Conservation (phyloP, 2,113 vertebrate genomes). For the Brachionichthys hirsutus region DNA sequence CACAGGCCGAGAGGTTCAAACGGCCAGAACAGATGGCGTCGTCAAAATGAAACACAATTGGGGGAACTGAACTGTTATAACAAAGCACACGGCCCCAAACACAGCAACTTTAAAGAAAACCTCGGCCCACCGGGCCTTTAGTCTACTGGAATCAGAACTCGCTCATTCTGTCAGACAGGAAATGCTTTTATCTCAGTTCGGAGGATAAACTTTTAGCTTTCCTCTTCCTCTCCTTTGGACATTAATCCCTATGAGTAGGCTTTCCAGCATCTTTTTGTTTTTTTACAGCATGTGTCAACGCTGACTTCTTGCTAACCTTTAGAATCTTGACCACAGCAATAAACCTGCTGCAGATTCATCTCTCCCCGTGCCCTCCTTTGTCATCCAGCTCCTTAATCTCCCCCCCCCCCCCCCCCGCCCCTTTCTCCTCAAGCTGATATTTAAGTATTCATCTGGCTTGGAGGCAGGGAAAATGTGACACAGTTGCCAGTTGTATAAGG, state of each 20-base stretch:
- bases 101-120: slow-evolving; percentile 42
- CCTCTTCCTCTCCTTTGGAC: slow-evolving; percentile 32
- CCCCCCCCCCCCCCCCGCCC: slow-evolving; percentile 48
- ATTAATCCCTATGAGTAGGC: slow-evolving; percentile 38
- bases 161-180: slow-evolving; percentile 53
- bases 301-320: slow-evolving; percentile 73
- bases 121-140: slow-evolving; percentile 35
- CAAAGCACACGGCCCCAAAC: slow-evolving; percentile 6
- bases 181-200: slow-evolving; percentile 54
- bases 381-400: slow-evolving; percentile 72
- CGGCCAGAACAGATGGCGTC: slow-evolving; percentile 46
- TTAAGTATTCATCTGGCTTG: slow-evolving; percentile 61
- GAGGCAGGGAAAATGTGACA: slow-evolving; percentile 61
- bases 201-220: slow-evolving; percentile 39
- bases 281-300: slow-evolving; percentile 62
- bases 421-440: slow-evolving; percentile 57
- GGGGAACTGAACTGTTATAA: slow-evolving; percentile 28
- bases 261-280: slow-evolving; percentile 16
- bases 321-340: slow-evolving; percentile 68
- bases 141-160: slow-evolving; percentile 35
- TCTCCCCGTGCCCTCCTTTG: slow-evolving; percentile 54
- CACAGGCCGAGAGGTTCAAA: slow-evolving; percentile 34
- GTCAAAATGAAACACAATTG: slow-evolving; percentile 37
- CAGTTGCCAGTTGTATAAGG: slow-evolving; percentile 66
- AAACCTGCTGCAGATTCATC: slow-evolving; percentile 71